Base-by-base conservation (phyloP, 2,888 invertebrate genomes). In the Cepaea hortensis region DNA sequence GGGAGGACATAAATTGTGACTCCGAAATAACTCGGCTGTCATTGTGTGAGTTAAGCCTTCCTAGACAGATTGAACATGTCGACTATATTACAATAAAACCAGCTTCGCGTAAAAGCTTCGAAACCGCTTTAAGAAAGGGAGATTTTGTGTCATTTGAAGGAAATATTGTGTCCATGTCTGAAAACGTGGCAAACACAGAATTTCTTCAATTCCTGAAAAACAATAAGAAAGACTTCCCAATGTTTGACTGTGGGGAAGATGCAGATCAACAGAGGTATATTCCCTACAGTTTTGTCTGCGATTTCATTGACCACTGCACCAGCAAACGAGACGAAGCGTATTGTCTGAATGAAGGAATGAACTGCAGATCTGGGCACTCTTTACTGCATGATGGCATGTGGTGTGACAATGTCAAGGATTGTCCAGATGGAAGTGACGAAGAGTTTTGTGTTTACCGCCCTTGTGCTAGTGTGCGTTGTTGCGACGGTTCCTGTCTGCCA, bases 231-330 rank as follows among this genome's bases (percentile, higher is more conserved):
- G 55, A 79, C 15, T 79, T 82, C 0, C 70, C 70, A 3, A 1
- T 82, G 20, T 82, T 82, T 70, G 70, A 55, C 35, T 82, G 82
- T 73, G 82, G 72, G 3, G 50, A 70, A 3, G 70, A n/a, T 70
- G 20, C 20, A 68, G 48, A 2, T 35, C 15, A n/a, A 2, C 65
- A 46, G n/a, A 18, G 70, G n/a, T n/a, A 72, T 55, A 80, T 85
- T 79, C 46, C 61, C 18, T 84, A 84, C 35, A 20, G 3, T 35
- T 62, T n/a, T 9, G 79, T 85, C 4, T 85, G 85, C 35, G 81
- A 81, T 35, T 65, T 23, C 6, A 13, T 61, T 48, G 72, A 61
- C 13, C 55, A 82, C 61, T 82, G 82, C n/a, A 55, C 7, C 11
- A 82, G 73, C 23, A 50, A n/a, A 23, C 77, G 55, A 55, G 77